phyloP scores from a whole-genome alignment of 2,113 vertebrate species.

The Rhynchomys soricoides region DNA sequence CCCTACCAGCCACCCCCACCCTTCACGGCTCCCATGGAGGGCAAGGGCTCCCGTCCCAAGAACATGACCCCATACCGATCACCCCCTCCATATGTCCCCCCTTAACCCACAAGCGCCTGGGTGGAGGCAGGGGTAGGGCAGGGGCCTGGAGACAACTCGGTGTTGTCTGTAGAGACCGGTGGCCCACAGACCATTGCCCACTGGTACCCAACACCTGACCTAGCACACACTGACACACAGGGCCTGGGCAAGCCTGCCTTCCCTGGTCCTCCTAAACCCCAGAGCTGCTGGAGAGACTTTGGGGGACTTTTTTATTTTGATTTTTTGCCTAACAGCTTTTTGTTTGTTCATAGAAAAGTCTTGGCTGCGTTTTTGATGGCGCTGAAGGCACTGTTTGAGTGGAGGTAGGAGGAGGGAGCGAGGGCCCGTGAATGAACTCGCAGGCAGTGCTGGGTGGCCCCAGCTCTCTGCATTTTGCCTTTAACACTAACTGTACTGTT shows the following conservation, averaged over 20 bases:
- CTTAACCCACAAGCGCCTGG: conserved; percentile 89
- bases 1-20: conserved; percentile 97
- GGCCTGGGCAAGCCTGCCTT: conserved; percentile 81
- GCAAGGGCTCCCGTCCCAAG: conserved; percentile 97
- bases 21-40: conserved; percentile 96
- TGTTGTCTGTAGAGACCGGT: conserved; percentile 88
- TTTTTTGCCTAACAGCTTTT: conserved; percentile 93
- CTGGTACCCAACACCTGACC: conserved; percentile 78
- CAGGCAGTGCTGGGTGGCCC: conserved; percentile 89
- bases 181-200: conserved; percentile 84
- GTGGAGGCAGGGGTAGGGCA: conserved; percentile 81
- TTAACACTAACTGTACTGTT: conserved; percentile 98
- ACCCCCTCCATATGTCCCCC: conserved; percentile 97
- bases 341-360: conserved; percentile 89
- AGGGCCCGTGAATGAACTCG: conserved; percentile 82
- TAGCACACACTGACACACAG: conserved; percentile 75
- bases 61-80: conserved; percentile 99
- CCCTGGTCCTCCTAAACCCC: conserved; percentile 79
- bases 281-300: conserved; percentile 80
- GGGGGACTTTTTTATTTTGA: conserved; percentile 87
- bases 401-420: conserved; percentile 75
- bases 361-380: conserved; percentile 86
- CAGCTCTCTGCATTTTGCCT: conserved; percentile 95
- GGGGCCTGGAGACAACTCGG: conserved; percentile 89
- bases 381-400: conserved; percentile 81